Evolutionary conservation across 2,888 invertebrate genomes (phyloP).

Genomic region (Koerneria pararmatus): DNA sequence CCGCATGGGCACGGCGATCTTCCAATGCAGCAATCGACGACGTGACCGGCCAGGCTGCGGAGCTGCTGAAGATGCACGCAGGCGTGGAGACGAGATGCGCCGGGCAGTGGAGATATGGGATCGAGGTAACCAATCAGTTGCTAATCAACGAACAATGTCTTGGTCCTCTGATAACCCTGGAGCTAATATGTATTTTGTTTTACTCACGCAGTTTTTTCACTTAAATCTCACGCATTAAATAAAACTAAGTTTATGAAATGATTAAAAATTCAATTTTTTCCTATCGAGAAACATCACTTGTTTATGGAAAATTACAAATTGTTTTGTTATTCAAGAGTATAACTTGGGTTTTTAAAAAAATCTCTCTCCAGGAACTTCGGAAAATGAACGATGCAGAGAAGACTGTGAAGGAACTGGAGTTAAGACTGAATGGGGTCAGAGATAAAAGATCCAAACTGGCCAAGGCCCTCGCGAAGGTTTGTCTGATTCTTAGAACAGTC

Average conservation of each 20-base stretch:
- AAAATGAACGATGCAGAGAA: slow-evolving; percentile 21
- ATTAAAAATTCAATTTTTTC: too few relatives aligned
- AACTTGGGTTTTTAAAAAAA: neutral
- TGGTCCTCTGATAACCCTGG: too few relatives aligned
- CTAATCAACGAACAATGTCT: too few relatives aligned
- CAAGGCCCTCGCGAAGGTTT: too few relatives aligned
- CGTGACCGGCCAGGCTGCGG: slow-evolving; percentile 7
- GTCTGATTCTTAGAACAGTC: too few relatives aligned
- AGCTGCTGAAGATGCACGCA: slow-evolving; percentile 17
- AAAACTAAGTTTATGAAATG: too few relatives aligned
- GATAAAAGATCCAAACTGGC: too few relatives aligned
- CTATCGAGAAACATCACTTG: neutral
- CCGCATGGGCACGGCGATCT: neutral
- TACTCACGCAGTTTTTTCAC: too few relatives aligned
- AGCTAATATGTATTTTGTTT: too few relatives aligned
- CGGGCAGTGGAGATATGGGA: slow-evolving; percentile 9
- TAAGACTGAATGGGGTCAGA: neutral
- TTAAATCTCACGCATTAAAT: neutral
- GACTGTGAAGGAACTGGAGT: slow-evolving; percentile 12
- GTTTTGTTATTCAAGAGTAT: neutral
- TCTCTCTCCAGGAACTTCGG: slow-evolving; percentile 9
- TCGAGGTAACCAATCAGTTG: slow-evolving; percentile 14
- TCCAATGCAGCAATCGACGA: slow-evolving; percentile 10
- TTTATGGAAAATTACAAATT: neutral
- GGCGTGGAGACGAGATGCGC: slow-evolving; percentile 6